These are phyloP conservation scores for Polyommatus icarus DNA, from an alignment of 2,888 invertebrate genomes.

Conservation along the genomic window DNA sequence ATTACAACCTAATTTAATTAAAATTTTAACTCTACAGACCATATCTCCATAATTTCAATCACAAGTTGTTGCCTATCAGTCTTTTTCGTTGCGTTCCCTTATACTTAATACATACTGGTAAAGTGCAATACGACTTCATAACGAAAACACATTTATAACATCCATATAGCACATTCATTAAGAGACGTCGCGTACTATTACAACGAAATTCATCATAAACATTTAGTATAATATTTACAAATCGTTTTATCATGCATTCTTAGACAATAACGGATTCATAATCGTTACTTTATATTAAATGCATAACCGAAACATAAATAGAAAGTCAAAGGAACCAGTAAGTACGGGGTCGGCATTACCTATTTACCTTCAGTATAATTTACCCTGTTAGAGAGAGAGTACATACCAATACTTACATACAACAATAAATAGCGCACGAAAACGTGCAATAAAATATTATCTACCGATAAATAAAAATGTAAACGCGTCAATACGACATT, in stretches of 20 bases:
- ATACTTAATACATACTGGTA: constrained; percentile 32
- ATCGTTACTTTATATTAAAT: not conserved
- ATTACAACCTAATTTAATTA: constrained; percentile 49
- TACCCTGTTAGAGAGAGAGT: constrained; percentile 76
- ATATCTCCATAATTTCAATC: constrained; percentile 59
- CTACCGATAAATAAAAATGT: constrained; percentile 52
- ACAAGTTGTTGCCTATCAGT: constrained; percentile 77
- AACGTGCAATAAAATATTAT: constrained; percentile 58
- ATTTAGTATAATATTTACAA: constrained; percentile 26
- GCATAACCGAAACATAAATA: constrained; percentile 13
- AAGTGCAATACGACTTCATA: constrained; percentile 24
- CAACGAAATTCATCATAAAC: constrained; percentile 3
- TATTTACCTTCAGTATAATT: constrained; percentile 46
- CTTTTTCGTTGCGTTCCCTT: constrained; percentile 56
- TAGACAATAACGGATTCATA: constrained; percentile 8
- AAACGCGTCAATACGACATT: constrained; percentile 49
- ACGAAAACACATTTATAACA: constrained; percentile 31
- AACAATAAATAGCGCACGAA: constrained; percentile 66
- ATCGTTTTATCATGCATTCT: not conserved
- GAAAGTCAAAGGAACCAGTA: constrained; percentile 12
- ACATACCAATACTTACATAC: constrained; percentile 60
- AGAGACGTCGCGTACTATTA: not conserved
- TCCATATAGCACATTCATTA: constrained; percentile 29
- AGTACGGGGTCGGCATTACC: constrained; percentile 23
- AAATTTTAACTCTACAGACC: constrained; percentile 64